Evolutionary conservation across 1,140 invertebrate genomes (phyloP), one percentile per base, ranked within the genome.

Genomic region (Cylas formicarius): DNA sequence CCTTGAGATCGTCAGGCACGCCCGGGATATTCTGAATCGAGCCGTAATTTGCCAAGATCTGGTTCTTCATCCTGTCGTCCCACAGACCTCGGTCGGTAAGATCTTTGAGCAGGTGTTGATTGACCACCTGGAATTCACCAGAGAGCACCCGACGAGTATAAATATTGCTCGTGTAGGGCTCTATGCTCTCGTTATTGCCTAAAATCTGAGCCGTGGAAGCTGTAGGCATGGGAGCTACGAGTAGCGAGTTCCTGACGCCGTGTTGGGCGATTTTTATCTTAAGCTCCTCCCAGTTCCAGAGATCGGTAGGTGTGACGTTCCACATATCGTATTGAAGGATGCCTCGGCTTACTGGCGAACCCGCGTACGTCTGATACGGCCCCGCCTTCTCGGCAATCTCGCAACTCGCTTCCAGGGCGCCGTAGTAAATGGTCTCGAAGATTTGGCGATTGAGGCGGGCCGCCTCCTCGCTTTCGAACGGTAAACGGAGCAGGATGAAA

Each of bases 291-390:
- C 97, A 99, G 62, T 99, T 78, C 84, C 91, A 95, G 5, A 94
- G 69, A 58, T 82, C 69, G 24, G 89, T 83, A 9, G 92, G 91
- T n/a, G 74, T 85, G 3, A 89, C 84, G 60, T 83, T 71, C 95
- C 95, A 99, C 95, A 99, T 97, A 55, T 99, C 96, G 65, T 91
- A 94, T 66, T 99, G 97, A 10, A 99, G 71, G 55, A 97, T 90
- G 44, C 95, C 96, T 75, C 95, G 84, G 62, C 92, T 97, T 8
- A 89, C 86, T 13, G 96, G 96, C 51, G 76, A 82, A 7, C 95
- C 94, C 59, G 22, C 9, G 63, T 97, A 98, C 1, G 90, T 91
- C 60, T 90, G 83, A 64, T 99, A 99, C 0, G 82, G 67, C 5
- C 96, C 95, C 46, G 78, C 63, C 61, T 81, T 76, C 65, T 92